Evolutionary conservation across 2,888 invertebrate genomes (phyloP).

Genomic region (Muschampia plurimacula): DNA sequence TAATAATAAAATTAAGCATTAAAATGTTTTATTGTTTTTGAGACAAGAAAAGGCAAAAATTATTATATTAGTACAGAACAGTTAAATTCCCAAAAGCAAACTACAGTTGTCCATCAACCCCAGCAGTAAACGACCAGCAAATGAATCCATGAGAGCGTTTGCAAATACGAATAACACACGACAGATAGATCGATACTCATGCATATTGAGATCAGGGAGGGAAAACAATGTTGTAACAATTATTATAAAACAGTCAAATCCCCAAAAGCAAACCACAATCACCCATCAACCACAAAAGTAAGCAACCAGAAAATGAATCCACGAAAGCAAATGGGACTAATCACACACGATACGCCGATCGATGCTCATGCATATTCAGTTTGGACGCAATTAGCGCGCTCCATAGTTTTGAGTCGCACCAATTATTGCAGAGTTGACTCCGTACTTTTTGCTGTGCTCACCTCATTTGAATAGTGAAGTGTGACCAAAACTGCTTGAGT

Average conservation of each 20-base stretch:
- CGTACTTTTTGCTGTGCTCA: conserved; percentile 61
- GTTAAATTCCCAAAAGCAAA: background rate
- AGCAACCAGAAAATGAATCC: conserved; percentile 15
- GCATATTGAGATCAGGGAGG: conserved; percentile 62
- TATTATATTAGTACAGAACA: background rate
- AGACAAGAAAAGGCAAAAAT: conserved; percentile 31
- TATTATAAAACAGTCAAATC: background rate
- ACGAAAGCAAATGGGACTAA: background rate
- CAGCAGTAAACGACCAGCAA: background rate
- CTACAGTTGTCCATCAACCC: background rate
- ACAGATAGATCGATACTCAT: conserved; percentile 63
- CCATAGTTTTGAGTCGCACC: conserved; percentile 63
- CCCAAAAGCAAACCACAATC: background rate
- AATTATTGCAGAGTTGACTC: conserved; percentile 69
- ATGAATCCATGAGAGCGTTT: conserved; percentile 7
- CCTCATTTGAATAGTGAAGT: conserved; percentile 60
- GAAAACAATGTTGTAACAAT: too few species aligned
- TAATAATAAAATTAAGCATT: too few species aligned
- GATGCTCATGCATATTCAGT: conserved; percentile 75
- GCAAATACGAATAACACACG: conserved; percentile 2
- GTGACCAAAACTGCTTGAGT: conserved; percentile 47
- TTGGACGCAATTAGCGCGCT: conserved; percentile 70
- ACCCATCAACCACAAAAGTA: background rate
- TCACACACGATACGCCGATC: conserved; percentile 48
- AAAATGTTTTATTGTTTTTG: conserved; percentile 49